Evolutionary conservation across 2,888 invertebrate genomes (phyloP), one percentile per base, ranked within the genome.

Genomic region (Alviniconcha strummeri): DNA sequence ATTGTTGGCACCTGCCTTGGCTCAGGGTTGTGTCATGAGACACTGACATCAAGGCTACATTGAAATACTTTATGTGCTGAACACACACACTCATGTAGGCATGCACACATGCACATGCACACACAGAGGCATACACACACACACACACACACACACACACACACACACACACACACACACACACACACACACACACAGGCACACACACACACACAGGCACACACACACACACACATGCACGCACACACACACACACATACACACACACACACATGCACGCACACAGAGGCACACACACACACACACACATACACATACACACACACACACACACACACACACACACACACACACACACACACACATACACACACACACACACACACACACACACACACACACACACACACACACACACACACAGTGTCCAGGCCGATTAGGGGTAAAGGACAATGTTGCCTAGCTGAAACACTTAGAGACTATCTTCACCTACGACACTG

Each of bases 271-370:
- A 36, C 71, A 72, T 36, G 4, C 4, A 72, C 72, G 52, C 52
- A 72, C 72, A 52, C 52, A 52, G 13, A 52, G 5, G 52, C 52
- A 72, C 52, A 72, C 36, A 36, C 36, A 36, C 55, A 55, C 55
- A 55, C 75, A 75, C 7, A 55, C 17, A 55, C 5, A 55, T 19
- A 55, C 17, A 17, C 5, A 75, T 5, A 55, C 15, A 55, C 17
- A 75, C 17, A 75, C 13, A 55, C 17, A 75, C 55, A 75, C 17
- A 75, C 75, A 75, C 75, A 75, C 75, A 75, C 75, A 75, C 8
- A 55, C 60, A 60, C 69, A 69, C 69, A 69, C 5, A 15, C 72
- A 72, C 72, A 72, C 36, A 17, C 36, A 72, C 36, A 17, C 11
- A 17, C 36, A 19, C 36, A 17, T 17, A 69, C n/a, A 69, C 17